Conservation (phyloP, 2,888 invertebrate genomes). For the Andrena hattorfiana region DNA sequence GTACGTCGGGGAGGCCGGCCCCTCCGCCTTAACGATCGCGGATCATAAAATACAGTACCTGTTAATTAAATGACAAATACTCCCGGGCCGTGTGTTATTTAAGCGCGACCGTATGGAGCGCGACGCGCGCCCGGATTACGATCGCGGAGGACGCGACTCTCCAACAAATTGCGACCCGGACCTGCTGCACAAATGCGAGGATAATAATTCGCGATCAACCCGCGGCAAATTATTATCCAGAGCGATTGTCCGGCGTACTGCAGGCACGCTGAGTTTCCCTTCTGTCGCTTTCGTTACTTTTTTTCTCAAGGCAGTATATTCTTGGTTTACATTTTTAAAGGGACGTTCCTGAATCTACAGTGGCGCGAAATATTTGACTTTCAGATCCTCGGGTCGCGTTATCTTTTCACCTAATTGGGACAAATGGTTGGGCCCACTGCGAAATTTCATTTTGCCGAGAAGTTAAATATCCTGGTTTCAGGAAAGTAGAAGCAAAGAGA, state of each 20-base stretch:
- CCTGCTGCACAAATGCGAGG: slow-evolving; percentile 23
- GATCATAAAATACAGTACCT: slow-evolving; percentile 46
- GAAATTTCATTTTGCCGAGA: too few relatives aligned
- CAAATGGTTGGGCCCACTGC: too few relatives aligned
- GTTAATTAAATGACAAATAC: slow-evolving; percentile 66
- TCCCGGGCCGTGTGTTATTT: slow-evolving; percentile 42
- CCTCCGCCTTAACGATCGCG: slow-evolving; percentile 48
- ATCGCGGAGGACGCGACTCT: slow-evolving; percentile 11
- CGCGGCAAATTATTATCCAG: slow-evolving; percentile 15
- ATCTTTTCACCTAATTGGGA: too few relatives aligned
- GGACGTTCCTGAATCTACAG: too few relatives aligned
- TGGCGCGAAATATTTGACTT: too few relatives aligned
- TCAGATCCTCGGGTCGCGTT: too few relatives aligned
- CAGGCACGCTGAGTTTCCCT: background rate
- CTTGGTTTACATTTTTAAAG: too few relatives aligned
- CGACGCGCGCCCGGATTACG: slow-evolving; percentile 32
- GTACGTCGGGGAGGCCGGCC: background rate
- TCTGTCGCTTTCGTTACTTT: background rate
- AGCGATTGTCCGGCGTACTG: slow-evolving; percentile 17
- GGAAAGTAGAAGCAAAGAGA: slow-evolving; percentile 1
- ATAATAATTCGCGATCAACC: slow-evolving; percentile 27
- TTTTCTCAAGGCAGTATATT: background rate
- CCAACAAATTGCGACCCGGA: slow-evolving; percentile 21
- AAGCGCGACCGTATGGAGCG: slow-evolving; percentile 9
- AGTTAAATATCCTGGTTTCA: too few relatives aligned